Evolutionary conservation across 2,888 invertebrate species (phyloP).

Genomic region (Iphiclides podalirius): DNA sequence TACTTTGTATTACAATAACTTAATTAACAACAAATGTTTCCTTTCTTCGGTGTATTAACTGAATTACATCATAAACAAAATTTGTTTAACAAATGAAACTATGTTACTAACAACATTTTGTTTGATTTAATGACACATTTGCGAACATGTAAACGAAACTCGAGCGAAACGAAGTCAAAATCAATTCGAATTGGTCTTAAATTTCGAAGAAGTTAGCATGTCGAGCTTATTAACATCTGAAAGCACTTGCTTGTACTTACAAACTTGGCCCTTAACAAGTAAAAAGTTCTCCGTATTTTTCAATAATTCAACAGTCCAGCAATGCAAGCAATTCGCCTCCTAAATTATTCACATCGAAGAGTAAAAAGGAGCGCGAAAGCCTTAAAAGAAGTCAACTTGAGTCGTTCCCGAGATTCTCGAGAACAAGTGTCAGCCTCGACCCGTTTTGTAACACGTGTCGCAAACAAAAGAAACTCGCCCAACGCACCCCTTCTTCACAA

Average conservation of each 20-base stretch:
- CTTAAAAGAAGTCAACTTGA: constrained; percentile 57
- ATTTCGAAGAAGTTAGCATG: constrained; percentile 6
- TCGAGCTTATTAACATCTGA: constrained; percentile 7
- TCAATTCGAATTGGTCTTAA: too few relatives aligned
- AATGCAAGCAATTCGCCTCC: constrained; percentile 38
- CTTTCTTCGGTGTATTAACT: too few relatives aligned
- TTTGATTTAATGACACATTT: too few relatives aligned
- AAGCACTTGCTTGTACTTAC: too few relatives aligned
- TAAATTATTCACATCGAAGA: constrained; percentile 43
- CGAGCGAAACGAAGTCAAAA: too few relatives aligned
- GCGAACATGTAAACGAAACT: too few relatives aligned
- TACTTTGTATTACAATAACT: too few relatives aligned
- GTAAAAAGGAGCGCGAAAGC: constrained; percentile 45
- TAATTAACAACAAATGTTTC: too few relatives aligned
- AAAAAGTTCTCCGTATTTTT: constrained; percentile 15
- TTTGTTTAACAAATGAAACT: too few relatives aligned
- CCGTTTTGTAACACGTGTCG: constrained; percentile 77
- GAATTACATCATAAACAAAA: too few relatives aligned
- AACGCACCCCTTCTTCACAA: constrained; percentile 47
- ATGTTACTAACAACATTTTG: too few relatives aligned
- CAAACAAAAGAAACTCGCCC: constrained; percentile 74
- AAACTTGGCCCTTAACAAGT: constrained; percentile 10
- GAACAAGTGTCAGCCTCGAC: constrained; percentile 72
- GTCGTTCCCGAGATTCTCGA: constrained; percentile 54
- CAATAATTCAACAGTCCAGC: constrained; percentile 25